Evolutionary conservation across 2,113 vertebrate genomes (phyloP), one percentile per base, ranked within the genome.

Genomic region (Chloroceryle aenea): DNA sequence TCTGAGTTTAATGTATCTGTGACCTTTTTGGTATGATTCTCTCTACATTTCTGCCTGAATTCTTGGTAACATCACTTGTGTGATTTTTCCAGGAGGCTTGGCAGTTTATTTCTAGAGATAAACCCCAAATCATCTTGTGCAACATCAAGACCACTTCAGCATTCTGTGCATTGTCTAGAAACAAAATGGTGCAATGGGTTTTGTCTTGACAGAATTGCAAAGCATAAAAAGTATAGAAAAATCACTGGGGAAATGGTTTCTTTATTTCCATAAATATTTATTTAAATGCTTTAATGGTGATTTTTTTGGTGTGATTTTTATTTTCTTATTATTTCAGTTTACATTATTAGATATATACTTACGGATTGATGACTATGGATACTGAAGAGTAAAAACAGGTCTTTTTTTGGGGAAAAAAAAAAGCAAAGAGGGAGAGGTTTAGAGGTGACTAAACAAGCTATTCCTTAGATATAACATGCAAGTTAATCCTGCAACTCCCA

Each of bases 201-300:
- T 3, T 73, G 22, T 69, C 20, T 64, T 80, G 30, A 80, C 84
- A 82, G 30, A 68, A 20, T 11, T 2, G n/a, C 4, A 52, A 13
- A 42, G 9, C 42, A 14, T 30, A 93, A 87, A 85, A 59, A 22
- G 14, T 47, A 23, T 6, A 40, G 55, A 53, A 78, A 87, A 52
- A 53, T 52, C 2, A 6, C 23, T 5, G 32, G 1, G 14, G 5
- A 2, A 55, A 45, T 1, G 0, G 4, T 83, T 59, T 56, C 17
- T 56, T 61, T 85, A 29, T 80, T 83, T 73, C 17, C n/a, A 83
- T 12, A 75, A 88, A 48, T 45, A 72, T n/a, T 74, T 78, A 13
- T 38, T 84, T 22, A 64, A 90, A 55, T 75, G 4, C 5, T 80
- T 68, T 64, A 42, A 25, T 34, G 75, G 32, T 52, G 12, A 50